Percentiles rank a stretch among this genome's conserved stretches.
These are phyloP conservation scores for Phengaris arion DNA, from an alignment of 2,888 invertebrate genomes.

Conservation along the genomic window DNA sequence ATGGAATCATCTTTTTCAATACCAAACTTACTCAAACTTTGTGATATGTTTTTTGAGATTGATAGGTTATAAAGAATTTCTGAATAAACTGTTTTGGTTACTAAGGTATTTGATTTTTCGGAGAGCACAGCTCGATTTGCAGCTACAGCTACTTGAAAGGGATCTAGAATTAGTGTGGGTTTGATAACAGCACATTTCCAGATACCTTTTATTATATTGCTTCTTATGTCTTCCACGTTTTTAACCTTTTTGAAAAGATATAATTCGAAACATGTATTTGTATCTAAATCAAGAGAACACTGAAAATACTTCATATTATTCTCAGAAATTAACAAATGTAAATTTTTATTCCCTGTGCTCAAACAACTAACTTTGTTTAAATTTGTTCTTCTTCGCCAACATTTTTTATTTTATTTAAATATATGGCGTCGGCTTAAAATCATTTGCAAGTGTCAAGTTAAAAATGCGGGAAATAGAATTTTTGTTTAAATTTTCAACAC, in stretches of 20 bases:
- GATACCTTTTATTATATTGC: conserved; percentile 75
- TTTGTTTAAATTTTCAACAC: too few species aligned
- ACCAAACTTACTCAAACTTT: conserved; percentile 83
- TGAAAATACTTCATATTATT: conserved; percentile 49
- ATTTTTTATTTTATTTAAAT: too few species aligned
- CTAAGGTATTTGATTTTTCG: conserved; percentile 67
- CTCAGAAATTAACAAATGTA: conserved; percentile 36
- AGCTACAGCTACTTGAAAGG: conserved; percentile 80
- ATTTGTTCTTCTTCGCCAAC: too few species aligned
- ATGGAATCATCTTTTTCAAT: conserved; percentile 60
- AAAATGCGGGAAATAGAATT: too few species aligned
- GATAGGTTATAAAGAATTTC: conserved; percentile 86
- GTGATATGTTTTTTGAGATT: conserved; percentile 83
- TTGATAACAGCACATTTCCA: conserved; percentile 82
- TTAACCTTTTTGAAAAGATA: conserved; percentile 79
- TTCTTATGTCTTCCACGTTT: conserved; percentile 77
- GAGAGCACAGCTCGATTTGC: conserved; percentile 82
- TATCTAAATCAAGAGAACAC: conserved; percentile 67
- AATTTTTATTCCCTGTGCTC: too few species aligned
- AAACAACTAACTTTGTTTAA: too few species aligned
- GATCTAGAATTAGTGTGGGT: conserved; percentile 79
- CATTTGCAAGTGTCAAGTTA: too few species aligned
- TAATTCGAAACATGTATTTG: conserved; percentile 64
- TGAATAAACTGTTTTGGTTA: conserved; percentile 81
- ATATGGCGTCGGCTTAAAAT: too few species aligned